A percentile compares a stretch with the other conserved stretches of the same genome.
Evolutionary conservation across 2,888 invertebrate species (phyloP).

Genomic region (Synanthedon andrenaeformis): DNA sequence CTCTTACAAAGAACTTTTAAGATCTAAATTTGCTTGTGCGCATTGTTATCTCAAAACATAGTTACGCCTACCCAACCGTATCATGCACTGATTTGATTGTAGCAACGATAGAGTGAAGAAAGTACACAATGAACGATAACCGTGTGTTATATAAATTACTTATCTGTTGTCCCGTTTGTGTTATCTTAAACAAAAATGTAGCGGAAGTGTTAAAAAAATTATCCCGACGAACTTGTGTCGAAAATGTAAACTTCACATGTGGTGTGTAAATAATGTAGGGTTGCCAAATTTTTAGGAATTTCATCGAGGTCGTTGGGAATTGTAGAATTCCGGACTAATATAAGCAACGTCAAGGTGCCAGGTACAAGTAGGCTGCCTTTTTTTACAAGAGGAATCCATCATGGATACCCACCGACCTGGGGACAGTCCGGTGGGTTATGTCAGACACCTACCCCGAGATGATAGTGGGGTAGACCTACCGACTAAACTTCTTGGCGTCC

Average conservation of each 20-base stretch:
- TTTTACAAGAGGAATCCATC: too few species aligned
- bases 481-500: too few species aligned
- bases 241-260: background rate
- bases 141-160: conserved; percentile 25
- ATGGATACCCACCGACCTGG: too few species aligned
- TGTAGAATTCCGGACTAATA: too few species aligned
- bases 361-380: too few species aligned
- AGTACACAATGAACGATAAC: conserved; percentile 49
- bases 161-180: conserved; percentile 37
- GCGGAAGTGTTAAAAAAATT: conserved; percentile 24
- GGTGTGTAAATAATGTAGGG: background rate
- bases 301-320: too few species aligned
- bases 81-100: conserved; percentile 35
- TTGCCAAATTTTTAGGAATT: too few species aligned
- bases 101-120: conserved; percentile 33
- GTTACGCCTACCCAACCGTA: background rate
- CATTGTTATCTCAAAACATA: background rate
- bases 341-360: too few species aligned
- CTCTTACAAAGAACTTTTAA: background rate
- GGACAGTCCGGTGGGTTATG: too few species aligned
- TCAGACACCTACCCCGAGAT: too few species aligned
- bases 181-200: conserved; percentile 43
- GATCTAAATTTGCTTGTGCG: background rate
- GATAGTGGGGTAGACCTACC: too few species aligned
- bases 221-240: background rate